Evolutionary conservation across 2,797 vertebrate genomes (phyloP), one percentile per base, ranked within the genome.

Genomic region (Melanogrammus aeglefinus): DNA sequence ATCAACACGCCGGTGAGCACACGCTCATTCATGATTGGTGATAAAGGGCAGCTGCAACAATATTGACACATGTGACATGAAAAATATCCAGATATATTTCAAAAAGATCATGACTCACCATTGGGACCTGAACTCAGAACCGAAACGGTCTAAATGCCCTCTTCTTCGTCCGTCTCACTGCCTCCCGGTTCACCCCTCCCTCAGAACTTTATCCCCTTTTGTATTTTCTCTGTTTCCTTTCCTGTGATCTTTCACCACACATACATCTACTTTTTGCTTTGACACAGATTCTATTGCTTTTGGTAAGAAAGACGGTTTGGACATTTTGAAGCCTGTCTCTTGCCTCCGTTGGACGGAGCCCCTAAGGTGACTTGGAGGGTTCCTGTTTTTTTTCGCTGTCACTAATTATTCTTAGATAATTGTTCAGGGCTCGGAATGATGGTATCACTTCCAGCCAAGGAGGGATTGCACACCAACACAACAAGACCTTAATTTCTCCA

Each of bases 1-100:
- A 98, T 99, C 63, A 96, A 98, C 27, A 29, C 92, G 9, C 94
- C 96, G 92, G 97, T 99, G 90, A 95, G 95, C 78, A 31, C 4
- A 57, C 16, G 21, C 13, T 57, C 18, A 7, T 47, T 47, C 44
- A 57, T 21, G 21, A 57, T 21, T 57, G 47, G 12, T 18, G 16
- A 18, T 51, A 0, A 57, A 21, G 18, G 35, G 35, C 35, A 36
- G 35, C 35, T 36, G 35, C 35, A 36, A 2, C 35, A 36, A 36
- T 36, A 6, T 36, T 36, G 35, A 7, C 35, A 36, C 35, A 36
- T 36, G 35, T 36, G 35, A 36, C 35, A 36, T 36, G 35, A 36
- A 6, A 36, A 33, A 33, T 33, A 33, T 33, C 31, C 31, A 2
- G 31, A 41, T 41, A 41, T 41, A 41, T 44, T 44, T 38, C 6